These are phyloP conservation scores for Tinamus major DNA, from an alignment of 2,797 vertebrate genomes.

Conservation along the genomic window DNA sequence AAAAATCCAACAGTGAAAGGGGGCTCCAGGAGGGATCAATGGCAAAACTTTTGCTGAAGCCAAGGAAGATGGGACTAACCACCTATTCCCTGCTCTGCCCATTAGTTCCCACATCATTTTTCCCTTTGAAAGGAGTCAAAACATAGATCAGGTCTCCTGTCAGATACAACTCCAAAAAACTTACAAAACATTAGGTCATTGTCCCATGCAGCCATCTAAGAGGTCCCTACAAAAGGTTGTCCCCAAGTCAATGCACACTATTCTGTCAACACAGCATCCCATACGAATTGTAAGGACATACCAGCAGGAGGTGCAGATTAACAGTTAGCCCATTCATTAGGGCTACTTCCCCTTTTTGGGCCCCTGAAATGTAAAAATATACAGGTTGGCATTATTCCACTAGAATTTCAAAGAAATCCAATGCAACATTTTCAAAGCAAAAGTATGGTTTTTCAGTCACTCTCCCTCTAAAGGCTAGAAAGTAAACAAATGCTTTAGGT, in stretches of 20 bases:
- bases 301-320: conserved; percentile 94
- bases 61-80: background rate
- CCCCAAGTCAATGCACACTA: conserved; percentile 56
- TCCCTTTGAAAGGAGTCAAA: background rate
- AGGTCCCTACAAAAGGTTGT: conserved; percentile 16
- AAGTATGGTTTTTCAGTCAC: background rate
- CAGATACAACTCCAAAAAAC: background rate
- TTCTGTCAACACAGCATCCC: conserved; percentile 30
- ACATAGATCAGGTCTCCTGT: background rate
- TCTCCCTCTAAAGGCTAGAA: conserved; percentile 25
- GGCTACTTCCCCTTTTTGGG: conserved; percentile 87
- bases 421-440: conserved; percentile 1
- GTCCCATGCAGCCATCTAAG: background rate
- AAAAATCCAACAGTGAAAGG: background rate
- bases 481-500: conserved; percentile 52
- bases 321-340: conserved; percentile 95
- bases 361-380: conserved; percentile 81
- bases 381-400: background rate
- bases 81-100: background rate
- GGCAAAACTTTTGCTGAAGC: background rate
- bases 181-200: conserved; percentile 15
- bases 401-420: conserved; percentile 4
- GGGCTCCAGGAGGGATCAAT: background rate
- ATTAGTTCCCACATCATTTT: background rate
- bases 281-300: conserved; percentile 69